Conservation (phyloP, 2,113 vertebrate species). For the Spizaetus ornatus region DNA sequence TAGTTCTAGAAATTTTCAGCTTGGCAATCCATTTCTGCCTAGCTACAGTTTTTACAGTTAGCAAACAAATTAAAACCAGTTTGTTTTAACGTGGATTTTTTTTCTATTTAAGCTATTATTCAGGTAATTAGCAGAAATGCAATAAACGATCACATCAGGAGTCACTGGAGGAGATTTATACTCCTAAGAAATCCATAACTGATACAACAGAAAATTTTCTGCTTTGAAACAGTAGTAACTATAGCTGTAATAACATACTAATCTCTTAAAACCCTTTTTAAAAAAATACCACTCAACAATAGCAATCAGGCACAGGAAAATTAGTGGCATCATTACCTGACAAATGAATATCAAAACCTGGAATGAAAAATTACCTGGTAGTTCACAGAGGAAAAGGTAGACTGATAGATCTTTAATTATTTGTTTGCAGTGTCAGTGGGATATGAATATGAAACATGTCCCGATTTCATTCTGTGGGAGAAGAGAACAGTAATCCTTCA, state of each 20-base stretch:
- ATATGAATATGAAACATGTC: slow-evolving; percentile 94
- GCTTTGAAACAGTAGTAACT: neutral
- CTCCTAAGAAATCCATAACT: neutral
- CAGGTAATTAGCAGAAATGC: slow-evolving; percentile 30
- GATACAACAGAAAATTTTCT: neutral
- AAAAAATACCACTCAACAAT: neutral
- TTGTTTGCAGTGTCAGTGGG: slow-evolving; percentile 89
- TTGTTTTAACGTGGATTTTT: neutral
- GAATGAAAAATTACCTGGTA: neutral
- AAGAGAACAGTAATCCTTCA: slow-evolving; percentile 89
- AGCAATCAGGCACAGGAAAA: neutral
- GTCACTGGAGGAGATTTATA: neutral
- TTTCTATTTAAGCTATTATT: slow-evolving; percentile 14
- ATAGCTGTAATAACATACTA: neutral
- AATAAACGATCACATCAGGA: slow-evolving; percentile 16
- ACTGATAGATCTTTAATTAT: slow-evolving; percentile 53
- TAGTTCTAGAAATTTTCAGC: neutral
- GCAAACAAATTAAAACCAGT: neutral
- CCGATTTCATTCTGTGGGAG: slow-evolving; percentile 92
- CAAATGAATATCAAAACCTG: neutral
- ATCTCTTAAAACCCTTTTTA: slow-evolving; percentile 18
- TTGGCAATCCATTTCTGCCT: neutral
- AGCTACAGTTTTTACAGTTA: slow-evolving; percentile 15
- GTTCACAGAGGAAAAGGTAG: neutral
- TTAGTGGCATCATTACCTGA: neutral